Percentiles rank a stretch among this genome's conserved stretches.
These are phyloP conservation scores for Tenthredo amoena DNA, from an alignment of 2,888 invertebrate species.

Conservation along the genomic window DNA sequence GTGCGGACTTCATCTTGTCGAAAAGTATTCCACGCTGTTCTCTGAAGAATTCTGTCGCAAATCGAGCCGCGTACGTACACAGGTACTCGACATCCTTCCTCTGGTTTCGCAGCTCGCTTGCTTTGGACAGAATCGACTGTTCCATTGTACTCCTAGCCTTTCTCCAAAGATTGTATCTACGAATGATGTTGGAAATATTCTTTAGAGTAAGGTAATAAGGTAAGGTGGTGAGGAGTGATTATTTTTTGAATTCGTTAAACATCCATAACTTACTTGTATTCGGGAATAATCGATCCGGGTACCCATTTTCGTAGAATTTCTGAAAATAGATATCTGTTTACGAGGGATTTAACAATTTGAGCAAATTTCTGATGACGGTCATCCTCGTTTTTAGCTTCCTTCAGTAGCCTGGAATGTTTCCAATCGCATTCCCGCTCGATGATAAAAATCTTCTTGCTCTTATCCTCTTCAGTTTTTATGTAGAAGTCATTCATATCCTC, in stretches of 20 bases:
- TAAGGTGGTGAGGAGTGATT: neutral
- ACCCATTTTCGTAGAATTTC: conserved; percentile 28
- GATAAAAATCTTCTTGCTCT: conserved; percentile 7
- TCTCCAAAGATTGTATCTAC: conserved; percentile 27
- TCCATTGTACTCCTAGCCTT: conserved; percentile 25
- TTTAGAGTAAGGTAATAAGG: neutral
- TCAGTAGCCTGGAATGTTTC: neutral
- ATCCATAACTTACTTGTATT: conserved; percentile 12
- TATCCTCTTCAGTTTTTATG: conserved; percentile 42
- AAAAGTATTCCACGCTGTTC: conserved; percentile 27
- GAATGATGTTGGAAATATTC: neutral
- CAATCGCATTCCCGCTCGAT: conserved; percentile 35
- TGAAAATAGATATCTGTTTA: conserved; percentile 16
- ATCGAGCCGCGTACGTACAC: conserved; percentile 25
- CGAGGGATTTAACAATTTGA: conserved; percentile 20
- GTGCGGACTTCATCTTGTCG: neutral
- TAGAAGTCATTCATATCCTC: conserved; percentile 37
- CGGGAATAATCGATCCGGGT: conserved; percentile 32
- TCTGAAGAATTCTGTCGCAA: conserved; percentile 6
- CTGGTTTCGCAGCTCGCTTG: neutral
- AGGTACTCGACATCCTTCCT: conserved; percentile 24
- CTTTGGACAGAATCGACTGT: neutral
- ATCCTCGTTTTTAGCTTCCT: conserved; percentile 14
- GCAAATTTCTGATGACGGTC: conserved; percentile 14
- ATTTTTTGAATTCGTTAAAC: neutral